These are phyloP conservation scores for Ambastaia sidthimunki DNA, from an alignment of 2,797 vertebrate species.

Conservation along the genomic window DNA sequence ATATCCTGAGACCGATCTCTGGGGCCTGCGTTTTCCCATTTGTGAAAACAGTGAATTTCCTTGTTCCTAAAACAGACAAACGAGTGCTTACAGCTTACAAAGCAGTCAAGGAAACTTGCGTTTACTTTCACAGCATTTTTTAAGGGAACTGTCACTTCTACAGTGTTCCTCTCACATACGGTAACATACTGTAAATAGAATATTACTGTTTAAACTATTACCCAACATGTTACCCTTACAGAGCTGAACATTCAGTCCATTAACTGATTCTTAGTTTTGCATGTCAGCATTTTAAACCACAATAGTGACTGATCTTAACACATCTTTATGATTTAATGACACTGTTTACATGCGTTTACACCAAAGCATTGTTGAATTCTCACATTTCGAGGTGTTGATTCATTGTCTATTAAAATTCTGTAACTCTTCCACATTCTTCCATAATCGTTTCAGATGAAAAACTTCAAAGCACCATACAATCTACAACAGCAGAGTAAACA, in stretches of 20 bases:
- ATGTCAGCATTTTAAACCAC: not conserved
- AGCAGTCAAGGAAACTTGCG: not conserved
- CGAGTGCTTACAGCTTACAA: slow-evolving; percentile 9
- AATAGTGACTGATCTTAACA: not conserved
- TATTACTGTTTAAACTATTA: not conserved
- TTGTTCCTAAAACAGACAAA: slow-evolving; percentile 41
- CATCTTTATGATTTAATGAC: not conserved
- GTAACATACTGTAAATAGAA: not conserved
- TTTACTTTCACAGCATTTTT: slow-evolving; percentile 15
- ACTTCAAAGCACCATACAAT: not conserved
- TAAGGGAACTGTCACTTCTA: slow-evolving; percentile 11
- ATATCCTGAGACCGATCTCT: slow-evolving; percentile 51
- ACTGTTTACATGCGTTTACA: not conserved
- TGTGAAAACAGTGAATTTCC: slow-evolving; percentile 46
- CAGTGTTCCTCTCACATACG: slow-evolving; percentile 4
- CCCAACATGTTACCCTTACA: not conserved
- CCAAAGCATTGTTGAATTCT: not conserved
- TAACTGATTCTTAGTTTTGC: not conserved
- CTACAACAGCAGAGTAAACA: not conserved
- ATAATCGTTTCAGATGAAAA: not conserved
- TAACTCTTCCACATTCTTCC: not conserved
- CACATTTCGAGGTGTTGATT: slow-evolving; percentile 15
- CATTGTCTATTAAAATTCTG: not conserved
- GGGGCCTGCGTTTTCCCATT: not conserved
- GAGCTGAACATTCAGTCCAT: not conserved